Evolutionary conservation across 1,140 invertebrate genomes (phyloP), one percentile per base, ranked within the genome.

Genomic region (Vanessa tameamea): DNA sequence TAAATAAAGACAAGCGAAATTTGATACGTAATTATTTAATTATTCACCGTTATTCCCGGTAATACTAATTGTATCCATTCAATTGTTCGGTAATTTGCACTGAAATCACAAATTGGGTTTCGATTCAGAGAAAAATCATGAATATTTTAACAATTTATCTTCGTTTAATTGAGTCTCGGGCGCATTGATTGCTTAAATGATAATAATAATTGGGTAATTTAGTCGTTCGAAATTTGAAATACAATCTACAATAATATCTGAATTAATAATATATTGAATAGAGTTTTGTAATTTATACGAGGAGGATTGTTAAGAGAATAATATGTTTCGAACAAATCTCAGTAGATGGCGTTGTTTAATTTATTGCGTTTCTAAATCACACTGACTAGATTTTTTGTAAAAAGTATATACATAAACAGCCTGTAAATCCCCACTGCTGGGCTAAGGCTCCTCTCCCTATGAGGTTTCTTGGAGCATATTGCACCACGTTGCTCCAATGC

Each of bases 101-200:
- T 55, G 15, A 67, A 67, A 67, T 67, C 65, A 53, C 50, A 67
- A 66, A 67, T 26, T 66, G 26, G 50, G 50, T n/a, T 53, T 37
- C 65, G 20, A 55, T 20, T 53, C 26, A n/a, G 26, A 67, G 48
- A 67, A 67, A 67, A 67, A 67, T 67, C 31, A 67, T 67, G 15
- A 67, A 67, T 55, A 67, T 55, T 67, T 67, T 53, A 67, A 53
- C 8, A 26, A 67, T 67, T 67, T 53, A 67, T 55, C 65, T 67
- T 53, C 20, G 37, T 67, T 50, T 37, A 43, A 66, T 51, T 37
- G 47, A 37, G 51, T 67, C 53, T 14, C 31, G 15, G 23, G 37
- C 43, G 26, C 26, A 31, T 16, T 51, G 50, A 55, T 67, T 67
- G 31, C 14, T 55, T 55, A 67, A 67, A 43, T 15, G 20, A 50